phyloP scores from a whole-genome alignment of 2,113 vertebrate species.

The Dromaius novaehollandiae region DNA sequence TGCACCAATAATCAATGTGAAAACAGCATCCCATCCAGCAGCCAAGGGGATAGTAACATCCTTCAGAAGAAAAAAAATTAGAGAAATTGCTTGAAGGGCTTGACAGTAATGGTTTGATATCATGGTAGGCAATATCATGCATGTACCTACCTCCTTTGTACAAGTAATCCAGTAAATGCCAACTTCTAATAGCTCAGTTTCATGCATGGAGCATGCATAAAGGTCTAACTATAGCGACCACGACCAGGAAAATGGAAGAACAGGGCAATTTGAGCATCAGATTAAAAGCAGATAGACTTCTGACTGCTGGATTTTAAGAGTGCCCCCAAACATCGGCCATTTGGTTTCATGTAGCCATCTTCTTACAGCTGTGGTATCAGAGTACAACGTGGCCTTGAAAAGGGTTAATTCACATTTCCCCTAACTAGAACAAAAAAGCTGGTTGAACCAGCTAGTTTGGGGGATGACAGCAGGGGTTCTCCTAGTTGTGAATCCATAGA shows the following conservation, averaged over 20 bases:
- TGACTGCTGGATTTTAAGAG: no score
- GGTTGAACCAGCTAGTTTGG: background rate
- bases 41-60: constrained; percentile 29
- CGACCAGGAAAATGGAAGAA: background rate
- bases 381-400: background rate
- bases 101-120: background rate
- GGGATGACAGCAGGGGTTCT: background rate
- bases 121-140: background rate
- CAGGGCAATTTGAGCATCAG: background rate
- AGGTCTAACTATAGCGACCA: background rate
- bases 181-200: background rate
- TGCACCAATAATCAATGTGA: constrained; percentile 33
- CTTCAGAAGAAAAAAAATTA: background rate
- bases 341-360: background rate
- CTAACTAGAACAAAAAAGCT: background rate
- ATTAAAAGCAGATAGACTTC: background rate
- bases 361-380: background rate
- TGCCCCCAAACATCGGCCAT: background rate
- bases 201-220: background rate
- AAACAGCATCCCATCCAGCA: constrained; percentile 37
- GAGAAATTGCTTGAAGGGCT: background rate
- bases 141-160: background rate
- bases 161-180: background rate
- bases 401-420: background rate
- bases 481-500: background rate